Percentiles rank a stretch among this genome's conserved stretches.
phyloP scores from a whole-genome alignment of 2,113 vertebrate genomes.

The Hystrix cristata region DNA sequence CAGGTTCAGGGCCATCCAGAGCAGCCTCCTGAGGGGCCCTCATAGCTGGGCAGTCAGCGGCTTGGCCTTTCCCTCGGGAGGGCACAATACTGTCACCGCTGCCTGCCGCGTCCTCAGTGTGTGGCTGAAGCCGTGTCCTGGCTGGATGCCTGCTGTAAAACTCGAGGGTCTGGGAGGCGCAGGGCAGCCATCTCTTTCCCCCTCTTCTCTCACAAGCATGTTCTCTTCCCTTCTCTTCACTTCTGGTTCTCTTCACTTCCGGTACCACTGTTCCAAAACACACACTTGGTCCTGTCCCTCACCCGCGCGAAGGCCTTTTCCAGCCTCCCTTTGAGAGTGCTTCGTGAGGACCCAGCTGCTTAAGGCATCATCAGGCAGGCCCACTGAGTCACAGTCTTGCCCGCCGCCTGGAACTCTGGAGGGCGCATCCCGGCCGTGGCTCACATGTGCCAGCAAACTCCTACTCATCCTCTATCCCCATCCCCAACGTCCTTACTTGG shows the following conservation, averaged over 20 bases:
- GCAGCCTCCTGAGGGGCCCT: too few species aligned
- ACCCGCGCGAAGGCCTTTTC: too few species aligned
- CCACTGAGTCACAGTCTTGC: background rate
- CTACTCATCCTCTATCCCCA: background rate
- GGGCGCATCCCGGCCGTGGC: too few species aligned
- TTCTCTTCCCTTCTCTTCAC: rapidly evolving
- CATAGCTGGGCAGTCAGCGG: background rate
- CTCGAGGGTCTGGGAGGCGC: rapidly evolving
- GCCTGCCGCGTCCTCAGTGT: too few species aligned
- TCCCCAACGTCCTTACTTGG: rapidly evolving
- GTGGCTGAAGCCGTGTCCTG: background rate
- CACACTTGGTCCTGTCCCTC: rapidly evolving
- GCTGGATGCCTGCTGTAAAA: rapidly evolving
- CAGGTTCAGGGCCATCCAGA: rapidly evolving
- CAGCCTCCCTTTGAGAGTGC: rapidly evolving
- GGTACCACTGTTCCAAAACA: background rate
- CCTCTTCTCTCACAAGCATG: rapidly evolving
- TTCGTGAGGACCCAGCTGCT: background rate
- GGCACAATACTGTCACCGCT: rapidly evolving
- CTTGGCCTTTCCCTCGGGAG: background rate
- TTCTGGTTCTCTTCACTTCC: too few species aligned
- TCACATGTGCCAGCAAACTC: rapidly evolving
- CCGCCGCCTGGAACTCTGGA: rapidly evolving
- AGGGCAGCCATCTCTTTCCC: rapidly evolving
- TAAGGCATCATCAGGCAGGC: rapidly evolving